Base-by-base conservation (phyloP, 2,888 invertebrate genomes). In the Aphodius granarius region DNA sequence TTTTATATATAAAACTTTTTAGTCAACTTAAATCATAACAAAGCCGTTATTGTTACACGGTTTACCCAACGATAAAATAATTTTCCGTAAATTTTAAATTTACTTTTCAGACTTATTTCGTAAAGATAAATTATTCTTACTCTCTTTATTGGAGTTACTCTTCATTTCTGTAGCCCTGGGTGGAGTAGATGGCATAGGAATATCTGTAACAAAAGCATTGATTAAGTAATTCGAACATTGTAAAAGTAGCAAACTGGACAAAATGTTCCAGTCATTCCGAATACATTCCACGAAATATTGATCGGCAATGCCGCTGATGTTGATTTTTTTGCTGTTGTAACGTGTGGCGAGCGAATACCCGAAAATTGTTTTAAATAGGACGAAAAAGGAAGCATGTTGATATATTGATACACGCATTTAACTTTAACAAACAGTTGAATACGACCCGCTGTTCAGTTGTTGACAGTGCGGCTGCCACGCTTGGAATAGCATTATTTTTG, bases 121-220 rank as follows among this genome's bases (percentile, higher is more conserved):
- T n/a, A n/a, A n/a, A n/a, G n/a, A n/a, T n/a, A n/a, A n/a, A n/a
- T n/a, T n/a, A n/a, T 75, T 77, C 89, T 92, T 88, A 94, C 94
- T 92, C 88, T 94, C 93, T 91, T 93, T 93, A 85, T 93, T 92
- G 71, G 92, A 89, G 83, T 89, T 92, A 87, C 93, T 93, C 85
- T 93, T 93, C 90, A 93, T 93, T 89, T 94, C 94, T 74, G 93
- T 94, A 79, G 95, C 92, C 89, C 94, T 92, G 78, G 95, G 94
- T 79, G 95, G 93, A 76, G 93, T 93, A 78, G 96, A 95, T 76
- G 95, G 95, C 91, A 95, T 92, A 74, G 95, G 95, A 85, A 96
- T 96, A 90, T 95, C 96, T 96, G 90, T 79, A 90, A 90, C 77
- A 82, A 85, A 81, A 81, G 71, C 66, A 43, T 2, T 3, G 13